Conservation (phyloP, 2,113 vertebrate species). For the Marmota monax region DNA sequence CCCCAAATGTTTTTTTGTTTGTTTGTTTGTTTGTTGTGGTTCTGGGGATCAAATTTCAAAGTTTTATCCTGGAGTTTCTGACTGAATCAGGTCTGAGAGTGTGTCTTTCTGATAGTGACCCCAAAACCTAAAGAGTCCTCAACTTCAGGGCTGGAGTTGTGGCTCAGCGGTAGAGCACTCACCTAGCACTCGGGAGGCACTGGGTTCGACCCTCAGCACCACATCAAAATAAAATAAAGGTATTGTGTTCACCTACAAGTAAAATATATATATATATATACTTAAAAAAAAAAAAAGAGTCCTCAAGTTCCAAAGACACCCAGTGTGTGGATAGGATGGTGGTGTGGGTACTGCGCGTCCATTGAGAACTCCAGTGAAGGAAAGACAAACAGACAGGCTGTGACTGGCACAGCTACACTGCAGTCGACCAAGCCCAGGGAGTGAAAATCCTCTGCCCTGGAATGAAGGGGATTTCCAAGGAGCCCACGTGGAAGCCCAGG, state of each 20-base stretch:
- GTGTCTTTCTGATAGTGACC: neutral
- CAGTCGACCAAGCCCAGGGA: neutral
- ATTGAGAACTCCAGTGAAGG: neutral
- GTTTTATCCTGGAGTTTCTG: neutral
- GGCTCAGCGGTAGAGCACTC: no score
- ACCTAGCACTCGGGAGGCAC: no score
- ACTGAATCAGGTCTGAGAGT: neutral
- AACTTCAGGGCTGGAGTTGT: neutral
- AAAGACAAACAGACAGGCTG: neutral
- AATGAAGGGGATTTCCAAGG: neutral
- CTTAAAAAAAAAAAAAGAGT: neutral
- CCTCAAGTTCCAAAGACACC: neutral
- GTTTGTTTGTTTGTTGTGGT: no score
- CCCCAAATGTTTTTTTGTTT: neutral
- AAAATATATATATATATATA: no score
- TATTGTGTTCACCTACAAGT: no score
- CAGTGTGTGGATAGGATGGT: neutral
- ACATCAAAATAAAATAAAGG: no score
- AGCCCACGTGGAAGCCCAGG: no score
- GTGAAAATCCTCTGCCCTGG: neutral
- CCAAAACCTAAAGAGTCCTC: neutral
- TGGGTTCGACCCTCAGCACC: no score
- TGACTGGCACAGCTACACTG: neutral
- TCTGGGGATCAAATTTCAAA: no score
- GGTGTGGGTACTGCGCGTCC: no score